These are phyloP conservation scores for Probaryconus sp. DNA, from an alignment of 1,140 invertebrate genomes.

Conservation along the genomic window DNA sequence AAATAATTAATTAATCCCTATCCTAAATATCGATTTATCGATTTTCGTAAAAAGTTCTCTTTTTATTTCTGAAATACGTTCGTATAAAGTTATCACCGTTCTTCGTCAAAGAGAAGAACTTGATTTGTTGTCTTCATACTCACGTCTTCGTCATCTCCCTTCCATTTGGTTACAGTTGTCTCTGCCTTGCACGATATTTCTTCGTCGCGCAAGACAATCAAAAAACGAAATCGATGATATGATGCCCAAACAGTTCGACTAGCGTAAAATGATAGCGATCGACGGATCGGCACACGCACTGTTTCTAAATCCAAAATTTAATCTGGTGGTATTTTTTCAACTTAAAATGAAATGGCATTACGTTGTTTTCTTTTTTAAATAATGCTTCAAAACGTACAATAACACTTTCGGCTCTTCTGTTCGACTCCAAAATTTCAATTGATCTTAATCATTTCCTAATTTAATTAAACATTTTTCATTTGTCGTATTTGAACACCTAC, in stretches of 20 bases:
- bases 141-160: slow-evolving; percentile 19
- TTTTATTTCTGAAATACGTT: slow-evolving; percentile 15
- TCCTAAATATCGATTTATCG: too few species aligned
- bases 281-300: slow-evolving; percentile 9
- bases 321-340: too few species aligned
- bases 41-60: slow-evolving; percentile 6
- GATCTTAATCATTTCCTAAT: too few species aligned
- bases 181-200: slow-evolving; percentile 14
- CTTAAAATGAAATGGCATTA: too few species aligned
- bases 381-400: too few species aligned
- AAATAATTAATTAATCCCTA: too few species aligned
- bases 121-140: slow-evolving; percentile 38
- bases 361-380: too few species aligned
- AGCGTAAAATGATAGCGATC: slow-evolving; percentile 42
- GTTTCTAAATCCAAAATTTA: too few species aligned
- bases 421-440: too few species aligned
- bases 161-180: slow-evolving; percentile 9
- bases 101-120: slow-evolving; percentile 29
- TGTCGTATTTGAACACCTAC: too few species aligned
- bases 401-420: too few species aligned
- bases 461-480: too few species aligned
- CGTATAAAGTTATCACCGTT: slow-evolving; percentile 16
- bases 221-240: slow-evolving; percentile 30
- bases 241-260: slow-evolving; percentile 60
- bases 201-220: slow-evolving; percentile 4